A percentile compares a stretch with the other conserved stretches of the same genome.
Evolutionary conservation across 2,888 invertebrate species (phyloP).

Genomic region (Drosophila lutescens): DNA sequence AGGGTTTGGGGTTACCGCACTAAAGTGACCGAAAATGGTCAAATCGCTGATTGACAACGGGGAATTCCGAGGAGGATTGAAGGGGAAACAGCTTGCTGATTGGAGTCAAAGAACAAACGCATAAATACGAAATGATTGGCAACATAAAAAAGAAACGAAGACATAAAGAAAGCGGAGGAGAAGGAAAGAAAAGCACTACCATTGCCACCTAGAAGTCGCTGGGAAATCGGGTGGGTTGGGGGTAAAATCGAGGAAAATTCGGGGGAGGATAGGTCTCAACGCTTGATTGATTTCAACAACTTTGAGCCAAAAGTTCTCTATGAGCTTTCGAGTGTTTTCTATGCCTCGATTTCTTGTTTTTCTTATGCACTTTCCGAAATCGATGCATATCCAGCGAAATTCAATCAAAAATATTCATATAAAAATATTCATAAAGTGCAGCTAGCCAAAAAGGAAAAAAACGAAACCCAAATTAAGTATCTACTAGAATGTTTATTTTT

Average conservation of each 20-base stretch:
- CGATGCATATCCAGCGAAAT: neutral
- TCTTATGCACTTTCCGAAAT: conserved; percentile 2
- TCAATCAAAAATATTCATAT: neutral
- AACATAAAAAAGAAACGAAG: conserved; percentile 53
- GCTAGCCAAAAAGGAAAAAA: neutral
- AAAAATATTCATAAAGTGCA: neutral
- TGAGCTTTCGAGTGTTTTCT: conserved; percentile 43
- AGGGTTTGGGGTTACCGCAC: conserved; percentile 12
- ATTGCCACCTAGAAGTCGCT: conserved; percentile 35
- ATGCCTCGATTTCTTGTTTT: conserved; percentile 15
- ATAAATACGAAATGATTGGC: conserved; percentile 77
- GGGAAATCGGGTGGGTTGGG: conserved; percentile 12
- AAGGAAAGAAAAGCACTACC: conserved; percentile 5
- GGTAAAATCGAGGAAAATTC: neutral
- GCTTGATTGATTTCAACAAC: conserved; percentile 72
- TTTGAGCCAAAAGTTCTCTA: conserved; percentile 54
- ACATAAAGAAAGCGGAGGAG: conserved; percentile 20
- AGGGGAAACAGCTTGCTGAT: conserved; percentile 35
- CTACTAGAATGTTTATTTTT: neutral
- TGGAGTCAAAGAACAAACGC: conserved; percentile 60
- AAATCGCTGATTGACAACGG: conserved; percentile 46
- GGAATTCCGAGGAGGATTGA: conserved; percentile 2
- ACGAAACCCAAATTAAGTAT: no score
- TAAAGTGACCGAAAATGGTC: conserved; percentile 42
- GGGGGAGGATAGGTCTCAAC: conserved; percentile 25